Base-by-base conservation (phyloP, 2,888 invertebrate genomes). In the Mythimna lalbum region DNA sequence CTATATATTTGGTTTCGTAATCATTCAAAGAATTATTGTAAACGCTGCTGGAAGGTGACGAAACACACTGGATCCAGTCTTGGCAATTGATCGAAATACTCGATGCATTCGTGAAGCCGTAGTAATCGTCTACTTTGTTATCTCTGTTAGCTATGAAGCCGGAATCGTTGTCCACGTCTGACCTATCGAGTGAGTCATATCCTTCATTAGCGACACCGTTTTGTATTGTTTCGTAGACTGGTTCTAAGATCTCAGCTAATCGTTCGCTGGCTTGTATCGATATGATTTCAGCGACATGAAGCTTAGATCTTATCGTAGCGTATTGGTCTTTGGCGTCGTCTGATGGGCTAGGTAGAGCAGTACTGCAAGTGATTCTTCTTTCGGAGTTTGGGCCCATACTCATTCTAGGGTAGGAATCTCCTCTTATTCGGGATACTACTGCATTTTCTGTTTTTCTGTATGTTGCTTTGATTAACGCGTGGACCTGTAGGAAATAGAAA, bases 231-330 rank as follows among this genome's bases (percentile, higher is more conserved):
- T 96, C 96, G 67, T 95, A 95, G 2, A 94, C 90, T 19, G 96
- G 96, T 65, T 96, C 95, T 71, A 96, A 87, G 60, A 95, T 93
- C 76, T 95, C 95, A 3, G 95, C 95, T 33, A 95, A 85, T 77
- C 92, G 86, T 87, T 96, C 95, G 67, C 90, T 94, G 2, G 93
- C 91, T 87, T 94, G 94, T 86, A 96, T 93, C 0, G 96, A 95
- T 84, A 95, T 93, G 61, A 95, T 94, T 91, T 95, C 95, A 47
- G 96, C 96, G 10, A 94, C 95, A 70, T 95, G 95, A 64, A 94
- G 69, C 70, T 93, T 93, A 0, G 93, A 92, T 81, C 86, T 86
- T 77, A 92, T 89, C 12, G 86, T 85, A 21, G 88, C 85, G 65
- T 92, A 90, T 62, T 90, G 85, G 39, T 91, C 88, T 76, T 93